Conservation (phyloP, 2,797 vertebrate genomes). For the Fistularia commersonii region DNA sequence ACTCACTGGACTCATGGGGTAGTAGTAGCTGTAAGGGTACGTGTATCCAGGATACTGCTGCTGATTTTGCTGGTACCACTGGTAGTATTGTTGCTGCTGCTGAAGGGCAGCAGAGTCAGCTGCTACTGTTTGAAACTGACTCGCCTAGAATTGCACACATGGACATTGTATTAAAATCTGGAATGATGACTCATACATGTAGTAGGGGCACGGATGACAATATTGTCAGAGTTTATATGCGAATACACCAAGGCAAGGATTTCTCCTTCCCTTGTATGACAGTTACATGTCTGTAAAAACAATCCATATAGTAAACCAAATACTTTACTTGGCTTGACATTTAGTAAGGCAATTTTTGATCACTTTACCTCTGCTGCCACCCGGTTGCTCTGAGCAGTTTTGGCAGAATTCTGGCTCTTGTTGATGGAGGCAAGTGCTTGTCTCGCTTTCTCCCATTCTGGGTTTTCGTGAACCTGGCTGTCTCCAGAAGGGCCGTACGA, state of each 20-base stretch:
- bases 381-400: constrained; percentile 67
- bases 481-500: constrained; percentile 66
- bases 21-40: constrained; percentile 87
- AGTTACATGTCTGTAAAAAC: too few species aligned
- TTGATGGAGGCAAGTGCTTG: constrained; percentile 90
- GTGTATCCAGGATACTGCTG: constrained; percentile 83
- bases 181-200: too few species aligned
- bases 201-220: background rate
- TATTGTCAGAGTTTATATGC: background rate
- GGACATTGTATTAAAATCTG: constrained; percentile 2
- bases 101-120: constrained; percentile 74
- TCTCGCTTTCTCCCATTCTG: constrained; percentile 92
- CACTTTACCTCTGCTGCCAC: constrained; percentile 68
- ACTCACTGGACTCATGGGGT: constrained; percentile 72
- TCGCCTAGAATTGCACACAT: constrained; percentile 53
- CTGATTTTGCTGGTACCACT: constrained; percentile 81
- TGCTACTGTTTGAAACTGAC: constrained; percentile 74
- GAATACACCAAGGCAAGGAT: too few species aligned
- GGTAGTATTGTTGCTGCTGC: constrained; percentile 77
- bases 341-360: too few species aligned
- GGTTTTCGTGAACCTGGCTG: constrained; percentile 84
- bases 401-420: constrained; percentile 77
- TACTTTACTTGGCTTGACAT: too few species aligned
- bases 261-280: background rate
- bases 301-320: too few species aligned